These are phyloP conservation scores for Reticulitermes lucifugus DNA, from an alignment of 2,888 invertebrate species.

Conservation along the genomic window DNA sequence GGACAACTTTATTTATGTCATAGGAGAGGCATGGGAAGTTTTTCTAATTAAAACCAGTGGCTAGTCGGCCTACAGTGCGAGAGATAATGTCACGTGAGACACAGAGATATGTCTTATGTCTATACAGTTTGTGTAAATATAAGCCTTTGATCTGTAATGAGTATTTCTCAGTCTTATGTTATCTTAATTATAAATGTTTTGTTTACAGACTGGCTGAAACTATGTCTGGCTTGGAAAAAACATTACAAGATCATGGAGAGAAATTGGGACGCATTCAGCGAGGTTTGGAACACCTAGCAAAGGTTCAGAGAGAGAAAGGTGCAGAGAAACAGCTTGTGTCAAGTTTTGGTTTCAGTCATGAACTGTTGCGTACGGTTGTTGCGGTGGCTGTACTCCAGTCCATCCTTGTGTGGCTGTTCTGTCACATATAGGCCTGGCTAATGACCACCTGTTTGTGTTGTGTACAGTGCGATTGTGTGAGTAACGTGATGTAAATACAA, in stretches of 20 bases:
- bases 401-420: constrained; percentile 2
- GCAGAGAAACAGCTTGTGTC: neutral
- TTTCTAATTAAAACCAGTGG: too few relatives aligned
- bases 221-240: constrained; percentile 44
- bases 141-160: too few relatives aligned
- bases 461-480: too few relatives aligned
- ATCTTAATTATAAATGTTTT: neutral
- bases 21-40: too few relatives aligned
- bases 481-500: neutral
- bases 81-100: too few relatives aligned
- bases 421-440: constrained; percentile 20
- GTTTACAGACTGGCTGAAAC: constrained; percentile 44
- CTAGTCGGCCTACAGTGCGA: too few relatives aligned
- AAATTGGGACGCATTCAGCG: constrained; percentile 49
- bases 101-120: too few relatives aligned
- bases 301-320: constrained; percentile 47
- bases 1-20: too few relatives aligned
- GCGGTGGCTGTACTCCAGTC: constrained; percentile 20
- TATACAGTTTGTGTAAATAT: too few relatives aligned
- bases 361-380: constrained; percentile 14
- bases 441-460: neutral
- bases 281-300: constrained; percentile 48
- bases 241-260: constrained; percentile 49
- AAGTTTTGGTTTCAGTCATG: constrained; percentile 15
- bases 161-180: too few relatives aligned